These are phyloP conservation scores for Dasyprocta punctata DNA, from an alignment of 2,113 vertebrate genomes.

Conservation along the genomic window DNA sequence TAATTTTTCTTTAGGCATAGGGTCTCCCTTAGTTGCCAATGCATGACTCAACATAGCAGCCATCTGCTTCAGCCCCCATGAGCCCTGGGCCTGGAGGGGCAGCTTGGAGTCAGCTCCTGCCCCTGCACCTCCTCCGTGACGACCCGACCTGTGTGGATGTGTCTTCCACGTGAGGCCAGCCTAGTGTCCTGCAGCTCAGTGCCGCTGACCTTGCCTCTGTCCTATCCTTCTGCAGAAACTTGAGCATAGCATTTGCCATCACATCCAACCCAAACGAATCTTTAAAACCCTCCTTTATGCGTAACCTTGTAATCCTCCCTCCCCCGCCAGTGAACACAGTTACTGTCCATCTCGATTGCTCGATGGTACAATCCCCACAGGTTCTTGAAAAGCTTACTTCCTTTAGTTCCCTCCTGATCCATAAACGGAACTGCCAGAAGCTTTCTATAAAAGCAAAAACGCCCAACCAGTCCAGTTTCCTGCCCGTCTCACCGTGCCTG, in stretches of 20 bases:
- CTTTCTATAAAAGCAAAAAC: neutral
- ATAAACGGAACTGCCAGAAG: conserved; percentile 19
- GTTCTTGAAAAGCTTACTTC: neutral
- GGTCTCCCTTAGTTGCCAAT: neutral
- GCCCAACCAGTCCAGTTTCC: neutral
- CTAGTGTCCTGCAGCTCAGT: neutral
- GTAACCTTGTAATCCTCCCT: neutral
- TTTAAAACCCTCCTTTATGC: neutral
- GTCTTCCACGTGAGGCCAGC: neutral
- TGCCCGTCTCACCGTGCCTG: neutral
- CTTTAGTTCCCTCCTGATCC: neutral
- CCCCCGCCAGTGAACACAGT: neutral
- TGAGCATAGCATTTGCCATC: neutral
- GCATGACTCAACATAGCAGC: neutral
- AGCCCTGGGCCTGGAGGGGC: neutral
- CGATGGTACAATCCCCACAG: neutral
- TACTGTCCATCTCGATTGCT: neutral
- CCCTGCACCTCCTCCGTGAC: neutral
- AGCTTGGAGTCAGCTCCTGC: accelerated
- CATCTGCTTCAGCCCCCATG: neutral
- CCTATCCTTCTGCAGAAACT: neutral
- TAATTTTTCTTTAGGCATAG: neutral
- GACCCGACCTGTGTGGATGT: neutral
- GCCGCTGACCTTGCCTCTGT: neutral
- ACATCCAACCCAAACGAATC: neutral